A percentile compares a stretch with the other conserved stretches of the same genome.
Conservation (phyloP, 92 coral and sea anemone species). For the Porites divaricata region DNA sequence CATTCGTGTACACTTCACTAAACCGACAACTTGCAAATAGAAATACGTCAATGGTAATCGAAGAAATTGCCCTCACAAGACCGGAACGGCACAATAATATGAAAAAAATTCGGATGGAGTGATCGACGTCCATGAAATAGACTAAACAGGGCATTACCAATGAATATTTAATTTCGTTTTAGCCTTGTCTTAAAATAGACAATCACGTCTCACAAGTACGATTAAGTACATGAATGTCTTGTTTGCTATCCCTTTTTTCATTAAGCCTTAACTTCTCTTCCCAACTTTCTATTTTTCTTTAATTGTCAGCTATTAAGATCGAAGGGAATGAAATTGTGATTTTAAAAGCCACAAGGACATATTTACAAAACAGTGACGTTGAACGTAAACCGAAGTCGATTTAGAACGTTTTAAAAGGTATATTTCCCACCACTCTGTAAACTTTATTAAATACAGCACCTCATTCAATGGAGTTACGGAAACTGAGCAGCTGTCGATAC, state of each 20-base stretch:
- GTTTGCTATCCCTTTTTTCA: not conserved
- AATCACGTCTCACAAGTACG: not conserved
- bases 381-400: not conserved
- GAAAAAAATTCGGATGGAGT: not conserved
- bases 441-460: constrained; percentile 1
- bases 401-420: not conserved
- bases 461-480: not conserved
- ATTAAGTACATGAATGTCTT: not conserved
- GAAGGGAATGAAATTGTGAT: not conserved
- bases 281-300: not conserved
- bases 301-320: not conserved
- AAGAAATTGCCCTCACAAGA: not conserved
- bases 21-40: constrained; percentile 1
- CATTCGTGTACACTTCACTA: not conserved
- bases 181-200: not conserved
- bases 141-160: not conserved
- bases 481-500: constrained; percentile 15
- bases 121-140: constrained; percentile 3
- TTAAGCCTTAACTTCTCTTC: not conserved
- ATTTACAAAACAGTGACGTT: not conserved
- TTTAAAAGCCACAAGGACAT: not conserved
- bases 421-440: not conserved
- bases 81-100: not conserved
- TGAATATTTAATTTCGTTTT: constrained; percentile 13
- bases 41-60: not conserved